These are phyloP conservation scores for Pachymerium ferrugineum DNA, from an alignment of 2,888 invertebrate genomes.

Conservation along the genomic window DNA sequence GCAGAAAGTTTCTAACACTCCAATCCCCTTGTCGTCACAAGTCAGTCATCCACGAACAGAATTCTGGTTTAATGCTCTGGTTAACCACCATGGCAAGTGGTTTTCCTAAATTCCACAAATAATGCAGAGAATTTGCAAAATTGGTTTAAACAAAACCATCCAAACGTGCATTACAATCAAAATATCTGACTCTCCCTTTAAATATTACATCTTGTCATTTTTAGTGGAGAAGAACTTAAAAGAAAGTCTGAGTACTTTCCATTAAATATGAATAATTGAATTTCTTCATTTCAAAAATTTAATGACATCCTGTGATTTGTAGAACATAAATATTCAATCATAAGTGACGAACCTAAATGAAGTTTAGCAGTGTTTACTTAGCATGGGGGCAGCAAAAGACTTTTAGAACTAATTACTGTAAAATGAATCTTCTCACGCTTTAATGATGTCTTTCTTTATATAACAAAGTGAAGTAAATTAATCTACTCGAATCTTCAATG, in stretches of 20 bases:
- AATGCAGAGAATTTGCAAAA: neutral
- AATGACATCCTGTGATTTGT: too few species aligned
- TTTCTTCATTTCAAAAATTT: neutral
- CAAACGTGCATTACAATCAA: too few species aligned
- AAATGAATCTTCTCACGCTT: neutral
- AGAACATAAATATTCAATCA: too few species aligned
- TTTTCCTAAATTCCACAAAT: neutral
- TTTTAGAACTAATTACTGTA: slow-evolving; percentile 9
- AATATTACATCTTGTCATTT: too few species aligned
- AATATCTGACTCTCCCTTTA: neutral
- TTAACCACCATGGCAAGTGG: neutral
- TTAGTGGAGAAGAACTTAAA: too few species aligned
- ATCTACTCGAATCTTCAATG: slow-evolving; percentile 2
- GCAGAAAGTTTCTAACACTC: neutral
- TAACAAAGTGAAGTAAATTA: neutral
- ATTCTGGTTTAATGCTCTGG: slow-evolving; percentile 1
- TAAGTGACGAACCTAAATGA: too few species aligned
- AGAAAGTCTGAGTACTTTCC: too few species aligned
- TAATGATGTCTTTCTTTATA: neutral
- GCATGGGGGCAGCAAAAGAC: neutral
- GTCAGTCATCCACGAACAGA: neutral
- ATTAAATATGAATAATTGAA: neutral
- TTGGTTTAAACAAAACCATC: neutral
- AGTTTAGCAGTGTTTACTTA: neutral
- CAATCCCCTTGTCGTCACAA: slow-evolving; percentile 1